phyloP scores from a whole-genome alignment of 2,797 vertebrate genomes.

The Smutsia gigantea region DNA sequence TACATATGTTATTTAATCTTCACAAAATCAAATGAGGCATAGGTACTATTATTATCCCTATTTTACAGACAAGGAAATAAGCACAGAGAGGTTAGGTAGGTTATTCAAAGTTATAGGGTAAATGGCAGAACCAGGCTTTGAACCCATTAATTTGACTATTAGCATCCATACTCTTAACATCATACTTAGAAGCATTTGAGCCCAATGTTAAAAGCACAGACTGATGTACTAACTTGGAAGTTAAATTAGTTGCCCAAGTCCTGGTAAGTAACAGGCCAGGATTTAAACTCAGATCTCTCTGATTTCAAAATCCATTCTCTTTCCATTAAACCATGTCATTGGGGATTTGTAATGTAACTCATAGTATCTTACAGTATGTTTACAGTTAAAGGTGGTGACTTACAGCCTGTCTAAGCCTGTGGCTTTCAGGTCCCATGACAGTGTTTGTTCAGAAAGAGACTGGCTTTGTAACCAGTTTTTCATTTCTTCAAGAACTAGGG shows the following conservation, averaged over 20 bases:
- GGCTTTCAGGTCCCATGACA: neutral
- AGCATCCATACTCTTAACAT: neutral
- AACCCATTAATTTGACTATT: neutral
- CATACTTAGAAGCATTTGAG: neutral
- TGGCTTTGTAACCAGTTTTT: neutral
- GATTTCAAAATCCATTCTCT: constrained; percentile 1
- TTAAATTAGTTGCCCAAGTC: neutral
- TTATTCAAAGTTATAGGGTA: neutral
- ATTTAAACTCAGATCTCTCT: neutral
- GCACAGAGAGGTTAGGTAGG: neutral
- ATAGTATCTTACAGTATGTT: neutral
- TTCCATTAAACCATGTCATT: neutral
- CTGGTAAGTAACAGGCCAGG: neutral
- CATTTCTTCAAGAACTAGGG: neutral
- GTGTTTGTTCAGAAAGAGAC: neutral
- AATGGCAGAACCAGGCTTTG: neutral
- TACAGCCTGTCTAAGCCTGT: neutral
- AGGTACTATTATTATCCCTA: neutral
- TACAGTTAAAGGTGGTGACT: neutral
- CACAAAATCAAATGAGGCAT: neutral
- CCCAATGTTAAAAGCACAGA: neutral
- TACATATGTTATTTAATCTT: constrained; percentile 1
- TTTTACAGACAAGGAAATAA: neutral
- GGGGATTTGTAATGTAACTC: neutral
- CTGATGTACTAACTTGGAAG: neutral